Evolutionary conservation across 2,888 invertebrate species (phyloP).

Genomic region (Nomada fabriciana): DNA sequence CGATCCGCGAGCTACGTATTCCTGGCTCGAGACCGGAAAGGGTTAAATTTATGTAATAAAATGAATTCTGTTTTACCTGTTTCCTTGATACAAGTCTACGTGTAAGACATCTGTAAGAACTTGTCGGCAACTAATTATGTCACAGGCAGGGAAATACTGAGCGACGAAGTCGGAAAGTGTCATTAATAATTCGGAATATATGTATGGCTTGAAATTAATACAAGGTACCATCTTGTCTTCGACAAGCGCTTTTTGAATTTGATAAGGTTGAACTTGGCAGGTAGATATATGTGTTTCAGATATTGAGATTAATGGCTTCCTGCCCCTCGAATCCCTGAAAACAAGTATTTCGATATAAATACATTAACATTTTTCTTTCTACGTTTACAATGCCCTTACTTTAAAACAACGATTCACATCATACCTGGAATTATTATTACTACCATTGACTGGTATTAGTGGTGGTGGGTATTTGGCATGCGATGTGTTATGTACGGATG

Average conservation of each 20-base stretch:
- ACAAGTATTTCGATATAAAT: constrained; percentile 18
- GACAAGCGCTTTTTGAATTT: constrained; percentile 92
- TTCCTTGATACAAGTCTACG: constrained; percentile 92
- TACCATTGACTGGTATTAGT: constrained; percentile 85
- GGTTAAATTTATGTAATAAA: neutral
- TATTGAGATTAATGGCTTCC: constrained; percentile 89
- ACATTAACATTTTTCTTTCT: neutral
- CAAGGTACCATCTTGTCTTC: constrained; percentile 93
- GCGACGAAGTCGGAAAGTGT: constrained; percentile 92
- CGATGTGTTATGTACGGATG: constrained; percentile 80
- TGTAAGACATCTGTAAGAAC: constrained; percentile 91
- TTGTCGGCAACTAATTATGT: constrained; percentile 90
- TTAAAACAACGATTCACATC: neutral
- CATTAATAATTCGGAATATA: constrained; percentile 92
- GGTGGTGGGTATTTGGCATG: constrained; percentile 86
- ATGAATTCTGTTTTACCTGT: constrained; percentile 87
- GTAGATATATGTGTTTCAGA: constrained; percentile 89
- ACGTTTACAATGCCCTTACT: neutral
- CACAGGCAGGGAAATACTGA: constrained; percentile 92
- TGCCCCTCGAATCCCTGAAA: constrained; percentile 82
- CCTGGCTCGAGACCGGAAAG: neutral
- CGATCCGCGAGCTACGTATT: neutral
- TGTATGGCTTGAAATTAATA: constrained; percentile 94
- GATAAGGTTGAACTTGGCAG: constrained; percentile 81
- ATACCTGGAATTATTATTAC: constrained; percentile 78